Base-by-base conservation (phyloP, 2,888 invertebrate genomes). In the Rhodophaea formosa region DNA sequence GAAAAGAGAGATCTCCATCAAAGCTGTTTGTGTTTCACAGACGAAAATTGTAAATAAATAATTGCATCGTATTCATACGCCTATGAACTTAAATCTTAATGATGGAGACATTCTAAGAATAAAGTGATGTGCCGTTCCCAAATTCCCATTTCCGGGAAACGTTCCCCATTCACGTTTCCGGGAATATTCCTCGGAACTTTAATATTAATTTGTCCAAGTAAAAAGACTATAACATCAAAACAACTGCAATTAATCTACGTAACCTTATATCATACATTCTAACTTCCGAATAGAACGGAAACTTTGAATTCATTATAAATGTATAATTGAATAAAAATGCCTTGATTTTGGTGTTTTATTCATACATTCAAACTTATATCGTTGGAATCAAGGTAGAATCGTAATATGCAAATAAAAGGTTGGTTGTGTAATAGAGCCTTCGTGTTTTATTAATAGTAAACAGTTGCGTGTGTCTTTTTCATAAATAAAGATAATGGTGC, bases 261-360 rank as follows among this genome's bases (percentile, higher is more conserved):
- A 43, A 53, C 43, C n/a, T 53, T 53, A 42, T 23, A 8, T 42
- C 8, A 23, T 17, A 35, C 39, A 17, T 39, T 39, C 12, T 10
- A 16, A 53, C 53, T 43, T 53, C 53, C 53, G 42, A 53, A 39
- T 3, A 3, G n/a, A 29, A 23, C 53, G 53, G 53, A 42, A 23
- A 43, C n/a, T n/a, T n/a, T 14, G 5, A 39, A 32, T 53, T 53
- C 23, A 42, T 39, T 45, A 30, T 29, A 8, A 47, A 29, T 42
- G 29, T 23, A 29, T 23, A 53, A 53, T 52, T 42, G 15, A 43
- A 29, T 53, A 7, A 23, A 53, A 53, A 43, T 43, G 53, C 53
- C 53, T 53, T 53, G 42, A 53, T 53, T 53, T 43, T 49, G 12
- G 46, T 46, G 32, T 32, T 32, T 14, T 15, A 15, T 32, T 14